Base-by-base conservation (phyloP, 2,797 vertebrate species). In the Phalanger gymnotis region DNA sequence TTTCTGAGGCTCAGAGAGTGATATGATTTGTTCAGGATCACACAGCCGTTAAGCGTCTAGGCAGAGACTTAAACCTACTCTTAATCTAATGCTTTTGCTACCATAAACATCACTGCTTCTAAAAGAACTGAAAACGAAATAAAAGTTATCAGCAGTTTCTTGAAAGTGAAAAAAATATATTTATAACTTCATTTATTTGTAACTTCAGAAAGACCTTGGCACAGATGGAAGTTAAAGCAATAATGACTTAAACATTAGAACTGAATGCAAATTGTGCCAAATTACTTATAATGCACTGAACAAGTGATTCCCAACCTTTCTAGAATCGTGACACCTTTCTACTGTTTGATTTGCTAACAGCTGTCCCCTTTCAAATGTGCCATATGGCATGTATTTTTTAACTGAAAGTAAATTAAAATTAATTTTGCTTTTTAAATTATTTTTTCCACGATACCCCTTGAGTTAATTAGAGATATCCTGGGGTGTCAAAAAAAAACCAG, bases 321-420 rank as follows among this genome's bases (percentile, higher is more conserved):
- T 0, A 93, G 93, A 40, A 93, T 0, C 25, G 0, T 90, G 89
- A 34, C 90, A 93, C 61, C 66, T 81, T 90, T 92, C 94, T 53
- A 95, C 19, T 66, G 53, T 94, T 52, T 91, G 95, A 95, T 28
- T 47, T 97, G 96, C 52, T 96, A 54, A 66, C 96, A 92, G 96
- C 93, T 30, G 93, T 22, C 2, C 1, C 96, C 95, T 96, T 53
- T 93, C 96, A 55, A 96, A 93, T 94, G 57, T 56, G 12, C 90
- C 95, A 61, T 0, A 73, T 56, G n/a, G 66, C 40, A 94, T n/a
- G n/a, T 5, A 89, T 25, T 54, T 53, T 89, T 96, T 57, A 94
- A 91, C 92, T 47, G 53, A 91, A 96, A 54, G 55, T 92, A 25
- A 87, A 90, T 57, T 89, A 91, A 34, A 93, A 95, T 90, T 94